A percentile compares a stretch with the other conserved stretches of the same genome.
These are phyloP conservation scores for Camponotus fellah DNA, from an alignment of 2,888 invertebrate genomes.

Conservation along the genomic window DNA sequence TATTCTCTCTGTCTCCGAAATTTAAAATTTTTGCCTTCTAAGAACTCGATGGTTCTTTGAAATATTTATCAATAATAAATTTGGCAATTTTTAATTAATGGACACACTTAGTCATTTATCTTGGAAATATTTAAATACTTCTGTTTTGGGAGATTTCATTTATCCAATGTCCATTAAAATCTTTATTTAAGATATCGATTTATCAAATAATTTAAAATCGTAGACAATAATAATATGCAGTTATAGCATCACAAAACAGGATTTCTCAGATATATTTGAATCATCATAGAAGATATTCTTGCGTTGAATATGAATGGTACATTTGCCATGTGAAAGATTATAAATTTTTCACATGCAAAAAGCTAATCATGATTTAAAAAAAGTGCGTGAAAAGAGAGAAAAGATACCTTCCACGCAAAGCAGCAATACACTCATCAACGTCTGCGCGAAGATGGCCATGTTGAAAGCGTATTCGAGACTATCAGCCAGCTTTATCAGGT, in stretches of 20 bases:
- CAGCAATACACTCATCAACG: conserved; percentile 64
- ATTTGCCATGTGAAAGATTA: neutral
- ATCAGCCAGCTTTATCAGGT: conserved; percentile 45
- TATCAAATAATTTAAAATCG: neutral
- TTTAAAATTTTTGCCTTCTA: neutral
- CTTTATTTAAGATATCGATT: neutral
- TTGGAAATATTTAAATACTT: neutral
- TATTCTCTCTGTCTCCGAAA: neutral
- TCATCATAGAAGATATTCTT: neutral
- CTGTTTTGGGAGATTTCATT: neutral
- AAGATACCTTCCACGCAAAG: conserved; percentile 67
- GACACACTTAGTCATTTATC: neutral
- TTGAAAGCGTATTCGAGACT: conserved; percentile 65
- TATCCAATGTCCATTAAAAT: neutral
- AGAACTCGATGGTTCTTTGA: neutral
- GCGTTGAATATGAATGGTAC: neutral
- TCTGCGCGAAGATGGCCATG: conserved; percentile 61
- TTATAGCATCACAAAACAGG: neutral
- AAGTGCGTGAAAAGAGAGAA: neutral
- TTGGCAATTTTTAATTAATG: neutral
- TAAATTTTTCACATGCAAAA: neutral
- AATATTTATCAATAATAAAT: neutral
- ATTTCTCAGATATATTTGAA: neutral
- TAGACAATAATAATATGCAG: neutral
- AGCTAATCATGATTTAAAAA: neutral